A percentile compares a stretch with the other conserved stretches of the same genome.
Conservation (phyloP, 2,888 invertebrate species). For the Oasisia sp. region DNA sequence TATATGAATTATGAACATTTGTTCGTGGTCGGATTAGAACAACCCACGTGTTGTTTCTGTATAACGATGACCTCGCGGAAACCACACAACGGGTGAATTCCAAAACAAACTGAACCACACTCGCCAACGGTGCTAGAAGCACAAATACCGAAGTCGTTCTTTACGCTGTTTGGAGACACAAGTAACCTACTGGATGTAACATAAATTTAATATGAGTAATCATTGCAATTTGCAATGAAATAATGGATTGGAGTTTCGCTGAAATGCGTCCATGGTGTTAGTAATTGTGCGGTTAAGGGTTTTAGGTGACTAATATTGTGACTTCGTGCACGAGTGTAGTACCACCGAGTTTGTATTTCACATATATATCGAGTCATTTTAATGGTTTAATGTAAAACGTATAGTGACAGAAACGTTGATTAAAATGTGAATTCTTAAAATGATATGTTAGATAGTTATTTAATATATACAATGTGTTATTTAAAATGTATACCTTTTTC, state of each 20-base stretch:
- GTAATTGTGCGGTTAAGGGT: background rate
- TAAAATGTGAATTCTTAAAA: background rate
- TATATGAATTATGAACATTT: background rate
- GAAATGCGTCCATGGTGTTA: background rate
- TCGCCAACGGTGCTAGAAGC: too few relatives aligned
- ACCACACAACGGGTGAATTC: background rate
- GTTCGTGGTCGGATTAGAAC: background rate
- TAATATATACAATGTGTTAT: background rate
- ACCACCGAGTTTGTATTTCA: background rate
- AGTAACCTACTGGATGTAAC: too few relatives aligned
- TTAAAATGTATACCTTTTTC: too few relatives aligned
- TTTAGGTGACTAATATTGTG: background rate
- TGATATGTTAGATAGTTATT: background rate
- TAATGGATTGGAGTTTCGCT: too few relatives aligned
- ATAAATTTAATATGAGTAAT: too few relatives aligned
- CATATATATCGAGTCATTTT: too few relatives aligned
- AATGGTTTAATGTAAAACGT: background rate
- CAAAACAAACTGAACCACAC: too few relatives aligned
- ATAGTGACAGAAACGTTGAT: background rate
- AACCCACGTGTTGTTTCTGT: background rate
- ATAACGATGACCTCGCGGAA: background rate
- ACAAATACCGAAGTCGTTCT: too few relatives aligned
- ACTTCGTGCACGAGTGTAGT: background rate
- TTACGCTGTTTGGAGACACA: too few relatives aligned
- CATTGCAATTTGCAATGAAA: too few relatives aligned